Evolutionary conservation across 1,140 invertebrate genomes (phyloP).

Genomic region (Bilobella aurantiaca): DNA sequence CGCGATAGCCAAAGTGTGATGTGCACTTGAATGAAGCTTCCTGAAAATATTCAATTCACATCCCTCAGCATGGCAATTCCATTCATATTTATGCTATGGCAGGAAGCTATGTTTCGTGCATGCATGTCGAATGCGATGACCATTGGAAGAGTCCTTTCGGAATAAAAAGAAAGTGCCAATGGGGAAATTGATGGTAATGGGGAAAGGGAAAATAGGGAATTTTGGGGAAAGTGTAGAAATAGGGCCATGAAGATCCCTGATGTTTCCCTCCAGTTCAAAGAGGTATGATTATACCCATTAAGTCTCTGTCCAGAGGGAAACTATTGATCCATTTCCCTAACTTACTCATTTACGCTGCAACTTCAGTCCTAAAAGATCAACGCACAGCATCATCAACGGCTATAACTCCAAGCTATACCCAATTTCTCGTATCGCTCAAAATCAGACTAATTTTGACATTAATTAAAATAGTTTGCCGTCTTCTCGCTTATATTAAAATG

Average conservation of each 20-base stretch:
- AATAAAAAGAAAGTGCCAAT: slow-evolving; percentile 15
- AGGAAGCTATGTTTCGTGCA: slow-evolving; percentile 10
- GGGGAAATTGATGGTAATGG: background rate
- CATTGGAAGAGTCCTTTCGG: background rate
- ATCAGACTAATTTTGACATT: too few species aligned
- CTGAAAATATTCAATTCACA: slow-evolving; percentile 6
- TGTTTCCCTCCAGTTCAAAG: slow-evolving; percentile 34
- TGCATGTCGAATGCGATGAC: slow-evolving; percentile 17
- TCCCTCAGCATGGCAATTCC: background rate
- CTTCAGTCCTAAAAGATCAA: too few species aligned
- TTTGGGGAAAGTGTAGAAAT: too few species aligned
- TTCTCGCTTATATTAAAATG: too few species aligned
- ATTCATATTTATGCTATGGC: background rate
- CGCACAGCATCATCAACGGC: too few species aligned
- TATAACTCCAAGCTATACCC: too few species aligned
- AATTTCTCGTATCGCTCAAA: too few species aligned
- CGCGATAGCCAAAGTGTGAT: too few species aligned
- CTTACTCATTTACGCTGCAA: too few species aligned
- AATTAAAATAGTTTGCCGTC: too few species aligned
- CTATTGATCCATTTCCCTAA: slow-evolving; percentile 31
- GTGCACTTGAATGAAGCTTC: too few species aligned
- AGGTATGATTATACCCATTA: slow-evolving; percentile 36
- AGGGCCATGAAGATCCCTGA: slow-evolving; percentile 13
- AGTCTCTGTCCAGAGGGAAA: slow-evolving; percentile 35
- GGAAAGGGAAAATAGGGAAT: background rate